These are phyloP conservation scores for Spatulosminthurus flaviceps DNA, from an alignment of 2,888 invertebrate genomes.

Conservation along the genomic window DNA sequence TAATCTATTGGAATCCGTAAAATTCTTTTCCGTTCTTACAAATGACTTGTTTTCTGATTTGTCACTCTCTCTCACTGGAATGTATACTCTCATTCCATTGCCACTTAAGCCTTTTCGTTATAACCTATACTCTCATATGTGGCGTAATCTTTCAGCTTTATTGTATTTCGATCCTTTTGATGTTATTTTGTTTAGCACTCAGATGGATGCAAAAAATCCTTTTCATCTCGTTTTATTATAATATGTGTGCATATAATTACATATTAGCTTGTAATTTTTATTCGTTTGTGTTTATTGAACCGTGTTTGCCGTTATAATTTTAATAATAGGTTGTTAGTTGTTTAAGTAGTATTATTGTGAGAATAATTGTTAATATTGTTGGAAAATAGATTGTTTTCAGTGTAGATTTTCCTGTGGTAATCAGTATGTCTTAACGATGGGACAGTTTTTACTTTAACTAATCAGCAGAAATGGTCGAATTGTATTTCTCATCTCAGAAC, in stretches of 20 bases:
- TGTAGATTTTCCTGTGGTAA: conserved; percentile 4
- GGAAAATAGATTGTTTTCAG: conserved; percentile 1
- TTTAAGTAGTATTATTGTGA: no score
- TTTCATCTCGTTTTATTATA: conserved; percentile 4
- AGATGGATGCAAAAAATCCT: neutral
- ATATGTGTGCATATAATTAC: neutral
- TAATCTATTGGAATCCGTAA: neutral
- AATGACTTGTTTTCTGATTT: conserved; percentile 23
- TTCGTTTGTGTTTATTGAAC: neutral
- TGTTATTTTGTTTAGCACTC: conserved; percentile 7
- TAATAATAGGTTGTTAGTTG: neutral
- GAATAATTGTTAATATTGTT: no score
- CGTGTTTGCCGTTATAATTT: conserved; percentile 9
- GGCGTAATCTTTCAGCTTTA: conserved; percentile 1
- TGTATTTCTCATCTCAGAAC: conserved; percentile 9
- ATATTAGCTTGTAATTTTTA: conserved; percentile 23
- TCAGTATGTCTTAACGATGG: neutral
- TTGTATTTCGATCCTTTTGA: neutral
- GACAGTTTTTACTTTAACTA: neutral
- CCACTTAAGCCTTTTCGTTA: neutral
- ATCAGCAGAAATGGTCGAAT: neutral
- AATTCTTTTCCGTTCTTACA: conserved; percentile 11
- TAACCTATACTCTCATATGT: conserved; percentile 4
- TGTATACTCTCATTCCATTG: conserved; percentile 12
- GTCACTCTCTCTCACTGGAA: conserved; percentile 5